phyloP scores from a whole-genome alignment of 2,888 invertebrate species.

The Drosophila meridiana region DNA sequence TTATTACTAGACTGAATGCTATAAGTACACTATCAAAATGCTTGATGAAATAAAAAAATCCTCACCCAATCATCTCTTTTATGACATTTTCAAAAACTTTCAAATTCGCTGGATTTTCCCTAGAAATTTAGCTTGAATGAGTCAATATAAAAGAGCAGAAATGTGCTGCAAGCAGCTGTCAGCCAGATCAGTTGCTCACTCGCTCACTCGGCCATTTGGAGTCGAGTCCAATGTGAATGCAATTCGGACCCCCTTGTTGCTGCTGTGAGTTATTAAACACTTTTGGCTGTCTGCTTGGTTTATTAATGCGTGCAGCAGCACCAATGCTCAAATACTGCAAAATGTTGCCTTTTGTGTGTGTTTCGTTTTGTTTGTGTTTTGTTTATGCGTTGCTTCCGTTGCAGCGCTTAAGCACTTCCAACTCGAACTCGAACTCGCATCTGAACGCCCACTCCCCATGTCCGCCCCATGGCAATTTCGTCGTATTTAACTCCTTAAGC shows the following conservation, averaged over 20 bases:
- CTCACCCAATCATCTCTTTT: not conserved
- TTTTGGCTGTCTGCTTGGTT: conserved; percentile 70
- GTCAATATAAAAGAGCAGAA: conserved; percentile 26
- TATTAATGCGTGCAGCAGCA: conserved; percentile 64
- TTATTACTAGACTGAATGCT: not conserved
- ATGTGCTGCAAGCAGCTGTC: conserved; percentile 17
- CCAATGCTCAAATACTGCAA: conserved; percentile 39
- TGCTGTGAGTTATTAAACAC: conserved; percentile 69
- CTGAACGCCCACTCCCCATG: not conserved
- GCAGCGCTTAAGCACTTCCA: conserved; percentile 9
- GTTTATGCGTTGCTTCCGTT: conserved; percentile 62
- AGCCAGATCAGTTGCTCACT: conserved; percentile 7
- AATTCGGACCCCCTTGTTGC: not conserved
- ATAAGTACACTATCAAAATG: not conserved
- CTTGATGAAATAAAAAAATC: not conserved
- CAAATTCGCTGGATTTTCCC: too few relatives aligned
- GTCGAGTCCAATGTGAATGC: not conserved
- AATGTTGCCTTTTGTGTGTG: conserved; percentile 66
- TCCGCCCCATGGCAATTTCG: conserved; percentile 8
- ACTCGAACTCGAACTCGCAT: not conserved
- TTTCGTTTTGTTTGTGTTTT: conserved; percentile 53
- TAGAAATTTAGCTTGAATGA: not conserved
- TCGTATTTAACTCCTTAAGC: conserved; percentile 47
- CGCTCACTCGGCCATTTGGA: conserved; percentile 21
- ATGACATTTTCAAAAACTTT: not conserved